Base-by-base conservation (phyloP, 2,888 invertebrate species). In the Spodoptera exigua region DNA sequence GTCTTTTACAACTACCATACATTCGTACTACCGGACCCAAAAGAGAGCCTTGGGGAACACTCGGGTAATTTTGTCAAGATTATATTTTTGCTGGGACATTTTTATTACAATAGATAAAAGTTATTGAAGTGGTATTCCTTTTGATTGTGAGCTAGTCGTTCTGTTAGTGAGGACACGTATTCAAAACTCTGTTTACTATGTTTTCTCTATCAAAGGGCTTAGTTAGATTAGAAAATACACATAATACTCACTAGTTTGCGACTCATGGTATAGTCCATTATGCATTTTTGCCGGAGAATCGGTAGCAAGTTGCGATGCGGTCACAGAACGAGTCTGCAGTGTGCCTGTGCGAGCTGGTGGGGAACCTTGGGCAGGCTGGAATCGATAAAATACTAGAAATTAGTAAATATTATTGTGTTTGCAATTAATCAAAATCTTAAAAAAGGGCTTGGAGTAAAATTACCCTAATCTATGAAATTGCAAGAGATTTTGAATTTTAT, bases 301-400 rank as follows among this genome's bases (percentile, higher is more conserved):
- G 32, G 98, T 98, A 77, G 98, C 98, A 58, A 98, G 94, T 88
- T 98, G 98, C 27, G 98, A 98, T 34, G 98, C 98, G 0, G 98
- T 98, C 32, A 98, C 98, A 53, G 98, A 98, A 78, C 98, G 96
- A 7, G 98, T 98, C 91, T 98, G 98, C 70, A 98, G 94, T 5
- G 98, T 98, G 74, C 98, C 97, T 12, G 97, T 97, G 84, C 96
- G 96, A 5, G 95, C 95, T 39, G 95, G 95, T 14, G 96, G 95
- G 10, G 95, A 89, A 1, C 90, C 90, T 55, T 81, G 86, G 9
- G 85, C 82, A 32, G 87, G 90, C 87, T 89, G 85, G 14, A 76
- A 72, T 39, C 10, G 4, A 0, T 17, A 2, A 32, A 44, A 11
- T n/a, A 27, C 7, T 1, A 27, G 5, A n/a, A 27, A 27, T 27